These are phyloP conservation scores for Lomographa bimaculata DNA, from an alignment of 2,888 invertebrate species.

Conservation along the genomic window DNA sequence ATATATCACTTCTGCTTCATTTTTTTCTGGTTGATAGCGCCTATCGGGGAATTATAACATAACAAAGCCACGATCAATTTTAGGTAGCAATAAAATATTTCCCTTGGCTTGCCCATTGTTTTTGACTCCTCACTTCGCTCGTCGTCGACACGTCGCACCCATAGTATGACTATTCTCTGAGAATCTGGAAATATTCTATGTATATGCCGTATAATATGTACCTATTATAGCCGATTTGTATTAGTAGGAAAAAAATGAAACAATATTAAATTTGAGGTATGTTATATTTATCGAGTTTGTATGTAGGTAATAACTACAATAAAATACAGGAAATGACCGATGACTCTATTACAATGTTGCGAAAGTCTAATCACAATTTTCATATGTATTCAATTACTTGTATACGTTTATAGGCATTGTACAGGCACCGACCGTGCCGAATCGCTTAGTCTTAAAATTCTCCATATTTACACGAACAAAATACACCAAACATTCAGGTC, in stretches of 20 bases:
- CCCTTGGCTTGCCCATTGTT: too few relatives aligned
- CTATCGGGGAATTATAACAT: too few relatives aligned
- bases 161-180: too few relatives aligned
- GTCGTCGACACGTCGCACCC: too few relatives aligned
- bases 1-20: too few relatives aligned
- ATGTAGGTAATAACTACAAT: constrained; percentile 82
- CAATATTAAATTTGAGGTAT: constrained; percentile 73
- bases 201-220: too few relatives aligned
- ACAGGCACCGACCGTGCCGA: constrained; percentile 72
- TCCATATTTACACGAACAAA: constrained; percentile 72
- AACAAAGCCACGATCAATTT: too few relatives aligned
- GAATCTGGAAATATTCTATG: too few relatives aligned
- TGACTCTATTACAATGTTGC: constrained; percentile 74
- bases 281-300: constrained; percentile 83
- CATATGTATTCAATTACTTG: constrained; percentile 77
- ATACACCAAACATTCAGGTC: constrained; percentile 32
- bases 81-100: too few relatives aligned
- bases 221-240: too few relatives aligned
- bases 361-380: constrained; percentile 75
- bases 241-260: constrained; percentile 45
- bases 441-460: constrained; percentile 76
- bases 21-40: too few relatives aligned
- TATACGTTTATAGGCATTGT: constrained; percentile 77
- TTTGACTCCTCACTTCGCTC: too few relatives aligned
- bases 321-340: constrained; percentile 78